Conservation (phyloP, 2,113 vertebrate genomes). For the Pholis gunnellus region DNA sequence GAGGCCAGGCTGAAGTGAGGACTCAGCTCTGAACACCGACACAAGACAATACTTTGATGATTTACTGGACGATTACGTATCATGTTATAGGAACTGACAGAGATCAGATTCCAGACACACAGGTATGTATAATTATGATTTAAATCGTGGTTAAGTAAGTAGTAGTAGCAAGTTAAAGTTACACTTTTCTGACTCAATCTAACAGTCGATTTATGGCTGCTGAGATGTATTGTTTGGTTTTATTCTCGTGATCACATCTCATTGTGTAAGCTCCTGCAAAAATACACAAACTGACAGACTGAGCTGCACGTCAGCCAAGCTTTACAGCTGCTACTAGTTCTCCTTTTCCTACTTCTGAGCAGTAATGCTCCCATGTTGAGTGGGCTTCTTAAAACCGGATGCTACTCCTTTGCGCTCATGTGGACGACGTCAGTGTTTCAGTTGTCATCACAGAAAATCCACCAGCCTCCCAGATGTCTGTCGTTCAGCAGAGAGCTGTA, state of each 20-base stretch:
- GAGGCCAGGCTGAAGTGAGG: conserved; percentile 97
- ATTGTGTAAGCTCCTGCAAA: neutral
- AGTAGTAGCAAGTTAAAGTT: neutral
- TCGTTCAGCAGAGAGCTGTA: neutral
- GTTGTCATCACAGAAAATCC: neutral
- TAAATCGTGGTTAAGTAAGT: neutral
- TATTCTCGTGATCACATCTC: neutral
- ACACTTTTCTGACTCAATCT: neutral
- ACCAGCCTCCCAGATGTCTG: neutral
- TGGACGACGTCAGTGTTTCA: no score
- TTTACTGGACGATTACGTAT: neutral
- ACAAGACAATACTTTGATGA: neutral
- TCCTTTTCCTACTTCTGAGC: neutral
- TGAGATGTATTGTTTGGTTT: neutral
- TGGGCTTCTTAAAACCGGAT: neutral
- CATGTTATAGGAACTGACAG: neutral
- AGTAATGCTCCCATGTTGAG: neutral
- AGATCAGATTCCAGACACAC: neutral
- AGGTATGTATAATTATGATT: neutral
- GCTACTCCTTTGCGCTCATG: neutral
- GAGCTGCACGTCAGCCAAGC: neutral
- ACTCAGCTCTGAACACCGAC: conserved; percentile 87
- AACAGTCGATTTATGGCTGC: neutral
- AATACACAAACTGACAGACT: neutral
- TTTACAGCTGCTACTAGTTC: neutral